Percentiles rank a stretch among this genome's conserved stretches.
Evolutionary conservation across 2,888 invertebrate genomes (phyloP).

Genomic region (Orthosia gothica): DNA sequence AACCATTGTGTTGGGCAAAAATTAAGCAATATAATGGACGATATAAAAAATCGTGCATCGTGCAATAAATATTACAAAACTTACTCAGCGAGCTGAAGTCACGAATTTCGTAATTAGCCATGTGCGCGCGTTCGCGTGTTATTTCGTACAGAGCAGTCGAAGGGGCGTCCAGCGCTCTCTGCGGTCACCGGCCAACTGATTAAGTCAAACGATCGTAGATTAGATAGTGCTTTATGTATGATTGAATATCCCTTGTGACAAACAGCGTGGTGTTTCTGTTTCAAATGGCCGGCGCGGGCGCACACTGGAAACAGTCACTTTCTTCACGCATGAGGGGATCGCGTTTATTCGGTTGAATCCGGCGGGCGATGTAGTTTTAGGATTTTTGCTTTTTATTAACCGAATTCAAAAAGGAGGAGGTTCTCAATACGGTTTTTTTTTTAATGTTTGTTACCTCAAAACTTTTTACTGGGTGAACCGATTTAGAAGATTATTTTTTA

Average conservation of each 20-base stretch:
- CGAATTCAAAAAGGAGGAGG: too few relatives aligned
- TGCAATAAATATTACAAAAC: slow-evolving; percentile 66
- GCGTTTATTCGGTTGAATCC: slow-evolving; percentile 28
- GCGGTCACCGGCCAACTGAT: slow-evolving; percentile 87
- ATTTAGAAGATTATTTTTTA: too few relatives aligned
- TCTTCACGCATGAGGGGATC: slow-evolving; percentile 49
- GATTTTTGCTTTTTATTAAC: slow-evolving; percentile 6
- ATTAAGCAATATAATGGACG: slow-evolving; percentile 13
- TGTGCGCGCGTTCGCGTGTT: slow-evolving; percentile 69
- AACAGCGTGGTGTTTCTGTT: slow-evolving; percentile 58
- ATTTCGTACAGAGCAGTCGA: slow-evolving; percentile 38
- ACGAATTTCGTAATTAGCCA: slow-evolving; percentile 84
- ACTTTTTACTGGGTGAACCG: too few relatives aligned
- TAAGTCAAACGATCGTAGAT: slow-evolving; percentile 85
- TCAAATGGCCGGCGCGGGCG: slow-evolving; percentile 42
- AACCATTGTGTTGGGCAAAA: background rate
- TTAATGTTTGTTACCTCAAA: too few relatives aligned
- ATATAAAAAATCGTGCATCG: slow-evolving; percentile 4
- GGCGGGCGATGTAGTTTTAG: background rate
- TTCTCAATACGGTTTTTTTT: too few relatives aligned
- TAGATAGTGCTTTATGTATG: slow-evolving; percentile 82
- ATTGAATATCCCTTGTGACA: slow-evolving; percentile 80
- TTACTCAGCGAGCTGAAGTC: slow-evolving; percentile 85
- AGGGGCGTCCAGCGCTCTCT: slow-evolving; percentile 72
- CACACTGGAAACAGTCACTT: slow-evolving; percentile 59